Base-by-base conservation (phyloP, 2,888 invertebrate species). In the Xanthorhoe designata region DNA sequence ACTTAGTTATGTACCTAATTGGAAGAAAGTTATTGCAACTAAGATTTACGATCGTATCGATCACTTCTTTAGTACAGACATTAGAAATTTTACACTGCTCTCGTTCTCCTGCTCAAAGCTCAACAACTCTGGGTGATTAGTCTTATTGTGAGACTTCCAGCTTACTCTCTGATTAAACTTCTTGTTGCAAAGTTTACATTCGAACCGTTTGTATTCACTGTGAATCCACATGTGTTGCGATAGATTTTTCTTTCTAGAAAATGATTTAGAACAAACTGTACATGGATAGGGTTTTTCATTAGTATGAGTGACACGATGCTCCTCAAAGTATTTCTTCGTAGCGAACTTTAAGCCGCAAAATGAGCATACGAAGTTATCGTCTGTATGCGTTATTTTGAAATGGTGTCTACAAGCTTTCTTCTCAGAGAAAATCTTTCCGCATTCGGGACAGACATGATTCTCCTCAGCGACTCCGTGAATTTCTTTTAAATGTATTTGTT, bases 251-350 rank as follows among this genome's bases (percentile, higher is more conserved):
- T 90, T 89, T 9, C 90, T 80, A 0, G 92, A 84, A 69, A 91
- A 93, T 0, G 87, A 81, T 73, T 92, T 93, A 0, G 86, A 79
- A 64, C 95, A 95, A 0, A 92, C 86, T 0, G 90, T 86, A 72
- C 95, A 95, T 0, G 88, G 86, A 49, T 89, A 93, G 0, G 89
- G 78, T 61, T 92, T 94, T 64, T 94, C 94, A 70, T 92, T 90
- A 5, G 94, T 94, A 70, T 95, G 95, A 0, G 91, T 89, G 3
- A 94, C 91, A 57, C 88, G 87, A 66, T 94, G 94, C 13, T 94
- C 89, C 18, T 89, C 87, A 10, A 90, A 74, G 45, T 78, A 81
- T 15, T 83, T 79, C 73, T 88, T 87, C 0, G 88, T 84, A 13
- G 85, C 86, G 59, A 90, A 92, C 60, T 90, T 91, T 50, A 86